Evolutionary conservation across 2,797 vertebrate species (phyloP).

Genomic region (Nannoperca obscura): DNA sequence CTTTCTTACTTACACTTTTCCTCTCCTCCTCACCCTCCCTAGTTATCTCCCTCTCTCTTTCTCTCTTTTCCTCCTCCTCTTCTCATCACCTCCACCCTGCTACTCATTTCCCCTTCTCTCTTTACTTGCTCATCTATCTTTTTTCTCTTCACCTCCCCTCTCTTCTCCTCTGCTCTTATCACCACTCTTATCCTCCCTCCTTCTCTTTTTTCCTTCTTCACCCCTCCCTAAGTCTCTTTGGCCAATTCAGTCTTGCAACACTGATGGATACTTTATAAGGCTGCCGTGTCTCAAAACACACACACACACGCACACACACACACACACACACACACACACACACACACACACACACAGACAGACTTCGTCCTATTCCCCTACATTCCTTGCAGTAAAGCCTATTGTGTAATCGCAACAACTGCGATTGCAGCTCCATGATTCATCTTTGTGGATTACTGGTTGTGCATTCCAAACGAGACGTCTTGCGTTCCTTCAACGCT

Average conservation of each 20-base stretch:
- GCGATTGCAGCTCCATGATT: slow-evolving; percentile 62
- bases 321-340: slow-evolving; percentile 1
- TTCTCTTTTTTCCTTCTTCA: slow-evolving; percentile 1
- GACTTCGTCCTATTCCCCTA: slow-evolving; percentile 33
- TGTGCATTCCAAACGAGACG: slow-evolving; percentile 49
- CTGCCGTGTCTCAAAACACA: slow-evolving; percentile 23
- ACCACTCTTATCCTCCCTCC: slow-evolving; percentile 6
- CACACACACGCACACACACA: too few species aligned
- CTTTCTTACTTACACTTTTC: background rate
- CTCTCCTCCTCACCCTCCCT: too few species aligned
- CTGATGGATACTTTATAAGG: slow-evolving; percentile 37
- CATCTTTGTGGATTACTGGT: slow-evolving; percentile 65
- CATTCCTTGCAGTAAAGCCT: slow-evolving; percentile 46
- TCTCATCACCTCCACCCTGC: background rate
- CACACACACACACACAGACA: slow-evolving; percentile 5
- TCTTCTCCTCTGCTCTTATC: slow-evolving; percentile 24
- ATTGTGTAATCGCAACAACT: slow-evolving; percentile 68
- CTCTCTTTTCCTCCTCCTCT: background rate
- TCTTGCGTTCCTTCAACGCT: slow-evolving; percentile 45
- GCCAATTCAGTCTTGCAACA: slow-evolving; percentile 47
- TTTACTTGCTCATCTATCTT: background rate
- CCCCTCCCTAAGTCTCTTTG: slow-evolving; percentile 18
- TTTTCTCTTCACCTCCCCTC: slow-evolving; percentile 8
- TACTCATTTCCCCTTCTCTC: slow-evolving; percentile 2
- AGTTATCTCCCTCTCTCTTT: too few species aligned